Evolutionary conservation across 2,113 vertebrate genomes (phyloP), one percentile per base, ranked within the genome.

Genomic region (Cinclus cinclus): DNA sequence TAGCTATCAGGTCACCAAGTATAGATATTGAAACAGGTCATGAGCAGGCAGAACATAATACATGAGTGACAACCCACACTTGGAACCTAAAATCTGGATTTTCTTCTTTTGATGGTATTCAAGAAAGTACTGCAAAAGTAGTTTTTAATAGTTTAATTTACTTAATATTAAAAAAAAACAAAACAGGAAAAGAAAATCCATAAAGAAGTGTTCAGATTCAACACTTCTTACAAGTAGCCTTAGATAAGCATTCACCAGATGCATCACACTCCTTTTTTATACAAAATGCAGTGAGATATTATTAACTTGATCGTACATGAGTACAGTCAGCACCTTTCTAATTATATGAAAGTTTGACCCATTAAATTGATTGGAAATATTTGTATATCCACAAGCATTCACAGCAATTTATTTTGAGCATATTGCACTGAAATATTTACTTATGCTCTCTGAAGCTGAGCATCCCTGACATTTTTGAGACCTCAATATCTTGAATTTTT

Each of bases 401-500:
- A 85, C 52, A 84, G 69, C n/a, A 79, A 89, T 90, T 95, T 95
- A 62, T 89, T 92, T 79, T 30, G 6, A 78, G n/a, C 28, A 44
- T 31, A 83, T 56, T 65, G 30, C 50, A 76, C 63, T 44, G 63
- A 91, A 88, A 62, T 67, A 23, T 79, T 92, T 89, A 64, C 19
- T 87, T 90, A 11, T 31, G n/a, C 50, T 80, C 88, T 90, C 41
- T 88, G 77, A 90, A 80, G 44, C 42, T 67, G 39, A 90, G 35
- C 59, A 74, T 74, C 35, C 39, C 56, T 91, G 82, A 83, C 90
- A 83, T 17, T 80, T 92, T 42, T 14, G 30, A 94, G 75, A 94
- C 90, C 71, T 92, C 79, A 86, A 30, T 86, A 91, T 88, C 84
- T 86, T 77, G 35, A 59, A 30, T 90, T 93, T 95, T 94, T 88